A percentile compares a stretch with the other conserved stretches of the same genome.
phyloP scores from a whole-genome alignment of 1,140 invertebrate genomes.

The Bombus haemorrhoidalis region DNA sequence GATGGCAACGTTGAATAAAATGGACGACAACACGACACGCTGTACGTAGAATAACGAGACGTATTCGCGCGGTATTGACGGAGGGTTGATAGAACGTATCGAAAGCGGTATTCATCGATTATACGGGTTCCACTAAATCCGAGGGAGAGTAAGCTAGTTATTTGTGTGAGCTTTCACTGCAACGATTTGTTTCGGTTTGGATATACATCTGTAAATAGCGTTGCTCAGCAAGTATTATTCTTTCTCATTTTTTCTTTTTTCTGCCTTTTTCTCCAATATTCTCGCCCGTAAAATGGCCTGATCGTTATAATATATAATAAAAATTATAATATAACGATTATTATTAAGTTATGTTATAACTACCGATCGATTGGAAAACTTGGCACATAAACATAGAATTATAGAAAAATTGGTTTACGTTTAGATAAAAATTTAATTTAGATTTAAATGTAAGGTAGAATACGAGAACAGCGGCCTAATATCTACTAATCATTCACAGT shows the following conservation, averaged over 20 bases:
- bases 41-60: constrained; percentile 52
- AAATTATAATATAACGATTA: no score
- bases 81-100: constrained; percentile 55
- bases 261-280: neutral
- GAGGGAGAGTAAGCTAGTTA: constrained; percentile 43
- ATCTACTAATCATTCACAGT: neutral
- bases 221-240: neutral
- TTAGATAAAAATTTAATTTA: neutral
- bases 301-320: no score
- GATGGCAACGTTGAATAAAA: constrained; percentile 36
- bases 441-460: neutral
- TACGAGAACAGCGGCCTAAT: neutral
- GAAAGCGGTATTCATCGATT: constrained; percentile 61
- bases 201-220: constrained; percentile 7
- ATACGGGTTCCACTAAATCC: constrained; percentile 55
- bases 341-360: no score
- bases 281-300: neutral
- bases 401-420: neutral
- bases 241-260: neutral
- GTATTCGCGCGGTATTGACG: constrained; percentile 52
- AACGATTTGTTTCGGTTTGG: constrained; percentile 35
- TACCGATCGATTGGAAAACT: neutral
- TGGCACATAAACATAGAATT: neutral
- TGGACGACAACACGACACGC: constrained; percentile 20
- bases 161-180: constrained; percentile 30